Evolutionary conservation across 2,113 vertebrate species (phyloP).

Genomic region (Myxocyprinus asiaticus): DNA sequence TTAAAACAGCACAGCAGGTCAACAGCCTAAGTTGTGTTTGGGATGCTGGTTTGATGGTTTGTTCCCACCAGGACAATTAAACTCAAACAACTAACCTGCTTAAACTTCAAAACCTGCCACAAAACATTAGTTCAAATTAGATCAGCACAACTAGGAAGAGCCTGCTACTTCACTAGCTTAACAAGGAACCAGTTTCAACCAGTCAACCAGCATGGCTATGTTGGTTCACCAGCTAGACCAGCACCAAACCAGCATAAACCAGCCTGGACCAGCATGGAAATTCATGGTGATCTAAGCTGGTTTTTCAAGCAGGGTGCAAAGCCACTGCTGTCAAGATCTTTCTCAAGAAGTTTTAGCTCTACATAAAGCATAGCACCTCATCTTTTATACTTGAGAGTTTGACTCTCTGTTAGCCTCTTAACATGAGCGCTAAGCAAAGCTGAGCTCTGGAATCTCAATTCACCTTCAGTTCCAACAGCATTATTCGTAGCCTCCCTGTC

Average conservation of each 20-base stretch:
- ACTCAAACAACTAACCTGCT: background rate
- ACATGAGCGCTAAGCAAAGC: conserved; percentile 29
- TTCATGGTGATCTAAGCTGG: background rate
- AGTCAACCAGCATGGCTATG: too few species aligned
- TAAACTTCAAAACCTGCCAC: background rate
- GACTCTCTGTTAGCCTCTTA: too few species aligned
- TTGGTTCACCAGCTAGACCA: background rate
- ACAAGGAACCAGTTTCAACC: too few species aligned
- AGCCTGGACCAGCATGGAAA: background rate
- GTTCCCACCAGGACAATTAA: background rate
- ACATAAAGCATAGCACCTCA: too few species aligned
- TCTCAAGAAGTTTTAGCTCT: too few species aligned
- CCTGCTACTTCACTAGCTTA: too few species aligned
- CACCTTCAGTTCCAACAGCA: conserved; percentile 56
- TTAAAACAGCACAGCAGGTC: too few species aligned
- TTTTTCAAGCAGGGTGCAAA: background rate
- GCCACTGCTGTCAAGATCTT: background rate
- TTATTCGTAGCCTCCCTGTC: conserved; percentile 52
- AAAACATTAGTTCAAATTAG: background rate
- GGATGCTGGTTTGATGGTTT: background rate
- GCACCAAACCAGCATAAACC: conserved; percentile 12
- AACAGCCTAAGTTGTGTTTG: background rate
- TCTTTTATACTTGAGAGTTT: too few species aligned
- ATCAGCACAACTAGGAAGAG: background rate
- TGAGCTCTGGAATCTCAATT: conserved; percentile 24